Evolutionary conservation across 2,797 vertebrate genomes (phyloP).

Genomic region (Hyperoplus immaculatus): DNA sequence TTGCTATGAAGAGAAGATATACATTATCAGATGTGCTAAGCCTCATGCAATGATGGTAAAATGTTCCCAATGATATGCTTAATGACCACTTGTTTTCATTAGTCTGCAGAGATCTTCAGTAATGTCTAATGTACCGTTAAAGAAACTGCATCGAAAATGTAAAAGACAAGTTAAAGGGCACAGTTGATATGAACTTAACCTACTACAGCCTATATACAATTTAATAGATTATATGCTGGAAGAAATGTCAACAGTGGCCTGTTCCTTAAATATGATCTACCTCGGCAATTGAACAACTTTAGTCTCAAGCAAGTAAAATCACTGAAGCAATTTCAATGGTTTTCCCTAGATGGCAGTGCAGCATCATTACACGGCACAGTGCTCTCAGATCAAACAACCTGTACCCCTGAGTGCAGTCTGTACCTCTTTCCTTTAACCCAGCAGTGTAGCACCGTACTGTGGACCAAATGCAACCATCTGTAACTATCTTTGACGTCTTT

Average conservation of each 20-base stretch:
- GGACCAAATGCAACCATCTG: slow-evolving; percentile 1
- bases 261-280: background rate
- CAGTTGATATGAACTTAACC: background rate
- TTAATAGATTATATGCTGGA: background rate
- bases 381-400: background rate
- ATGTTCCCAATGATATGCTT: background rate
- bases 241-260: background rate
- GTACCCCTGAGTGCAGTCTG: background rate
- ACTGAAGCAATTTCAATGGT: background rate
- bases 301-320: background rate
- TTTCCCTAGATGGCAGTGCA: slow-evolving; percentile 67
- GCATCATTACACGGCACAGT: background rate
- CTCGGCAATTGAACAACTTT: background rate
- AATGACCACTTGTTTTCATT: background rate
- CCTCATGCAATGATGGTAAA: background rate
- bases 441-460: background rate
- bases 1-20: slow-evolving; percentile 83
- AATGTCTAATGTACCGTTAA: background rate
- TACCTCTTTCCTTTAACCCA: background rate
- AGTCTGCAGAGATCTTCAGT: background rate
- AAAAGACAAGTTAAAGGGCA: background rate
- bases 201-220: background rate
- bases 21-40: background rate
- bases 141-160: background rate
- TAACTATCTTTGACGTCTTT: background rate